Percentiles rank a stretch among this genome's conserved stretches.
These are phyloP conservation scores for Philereme transversata DNA, from an alignment of 2,888 invertebrate genomes.

Conservation along the genomic window DNA sequence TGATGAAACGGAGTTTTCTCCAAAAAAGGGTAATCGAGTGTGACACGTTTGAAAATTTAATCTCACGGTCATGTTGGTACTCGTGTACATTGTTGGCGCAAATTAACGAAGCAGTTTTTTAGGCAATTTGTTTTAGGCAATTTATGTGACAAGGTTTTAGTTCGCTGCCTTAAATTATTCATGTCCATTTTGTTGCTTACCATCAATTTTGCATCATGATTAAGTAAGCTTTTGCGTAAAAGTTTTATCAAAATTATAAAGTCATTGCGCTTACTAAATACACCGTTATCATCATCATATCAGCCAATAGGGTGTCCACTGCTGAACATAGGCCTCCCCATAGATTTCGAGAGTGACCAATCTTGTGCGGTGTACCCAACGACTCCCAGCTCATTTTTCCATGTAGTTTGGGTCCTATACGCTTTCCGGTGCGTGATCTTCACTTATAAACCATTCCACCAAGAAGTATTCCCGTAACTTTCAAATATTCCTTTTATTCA, in stretches of 20 bases:
- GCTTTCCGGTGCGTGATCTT: too few relatives aligned
- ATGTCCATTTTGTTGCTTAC: constrained; percentile 23
- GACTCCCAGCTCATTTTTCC: too few relatives aligned
- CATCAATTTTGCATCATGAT: neutral
- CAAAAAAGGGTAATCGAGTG: constrained; percentile 66
- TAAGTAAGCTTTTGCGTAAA: neutral
- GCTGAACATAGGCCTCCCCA: too few relatives aligned
- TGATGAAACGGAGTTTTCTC: constrained; percentile 67
- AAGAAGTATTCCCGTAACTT: too few relatives aligned
- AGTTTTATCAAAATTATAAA: neutral
- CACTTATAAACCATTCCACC: too few relatives aligned
- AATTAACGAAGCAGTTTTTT: constrained; percentile 66
- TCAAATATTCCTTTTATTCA: too few relatives aligned
- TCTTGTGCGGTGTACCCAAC: too few relatives aligned
- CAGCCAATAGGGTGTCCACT: too few relatives aligned
- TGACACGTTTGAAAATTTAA: constrained; percentile 75
- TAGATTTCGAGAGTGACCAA: too few relatives aligned
- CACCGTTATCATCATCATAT: too few relatives aligned
- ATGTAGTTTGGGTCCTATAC: too few relatives aligned
- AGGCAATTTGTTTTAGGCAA: constrained; percentile 57
- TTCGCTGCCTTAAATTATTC: constrained; percentile 41
- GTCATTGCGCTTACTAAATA: too few relatives aligned
- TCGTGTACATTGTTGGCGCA: constrained; percentile 56
- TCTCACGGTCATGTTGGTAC: constrained; percentile 66
- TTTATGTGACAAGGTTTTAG: constrained; percentile 50